A percentile compares a stretch with the other conserved stretches of the same genome.
Evolutionary conservation across 1,140 invertebrate species (phyloP).

Genomic region (Anadara kagoshimensis): DNA sequence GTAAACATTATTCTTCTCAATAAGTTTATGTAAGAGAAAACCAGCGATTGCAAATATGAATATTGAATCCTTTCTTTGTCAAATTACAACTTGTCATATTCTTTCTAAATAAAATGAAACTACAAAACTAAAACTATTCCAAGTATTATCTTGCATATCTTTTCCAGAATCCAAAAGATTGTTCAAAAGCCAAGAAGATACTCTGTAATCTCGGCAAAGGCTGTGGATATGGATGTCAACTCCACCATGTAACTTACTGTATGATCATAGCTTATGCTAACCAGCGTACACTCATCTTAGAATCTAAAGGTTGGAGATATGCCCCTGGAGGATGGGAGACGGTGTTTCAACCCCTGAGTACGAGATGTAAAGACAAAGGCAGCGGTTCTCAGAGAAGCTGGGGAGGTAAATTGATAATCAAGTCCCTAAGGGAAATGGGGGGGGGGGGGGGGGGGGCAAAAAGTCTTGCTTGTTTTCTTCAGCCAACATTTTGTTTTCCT

Average conservation of each 20-base stretch:
- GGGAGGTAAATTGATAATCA: constrained; percentile 55
- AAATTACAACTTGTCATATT: no score
- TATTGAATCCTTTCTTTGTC: no score
- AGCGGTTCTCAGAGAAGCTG: constrained; percentile 54
- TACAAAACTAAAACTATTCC: no score
- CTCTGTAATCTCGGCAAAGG: constrained; percentile 98
- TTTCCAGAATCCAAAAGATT: constrained; percentile 88
- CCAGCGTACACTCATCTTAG: constrained; percentile 92
- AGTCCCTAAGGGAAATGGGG: no score
- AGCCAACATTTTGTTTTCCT: no score
- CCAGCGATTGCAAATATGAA: no score
- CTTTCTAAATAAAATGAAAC: no score
- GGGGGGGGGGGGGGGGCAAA: no score
- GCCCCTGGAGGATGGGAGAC: constrained; percentile 93
- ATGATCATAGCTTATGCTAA: constrained; percentile 97
- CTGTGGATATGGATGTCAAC: constrained; percentile 97
- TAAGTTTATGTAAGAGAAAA: no score
- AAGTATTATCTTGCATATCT: no score
- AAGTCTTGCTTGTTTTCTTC: no score
- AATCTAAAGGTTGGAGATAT: constrained; percentile 95
- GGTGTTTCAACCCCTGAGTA: constrained; percentile 93
- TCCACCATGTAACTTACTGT: constrained; percentile 98
- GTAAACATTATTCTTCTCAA: no score
- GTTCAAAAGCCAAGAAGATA: constrained; percentile 89
- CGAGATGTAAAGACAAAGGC: constrained; percentile 81